These are phyloP conservation scores for Diacarnus erythraeanus DNA, from an alignment of 37 sponge, comb jelly and placozoan species.

Conservation along the genomic window DNA sequence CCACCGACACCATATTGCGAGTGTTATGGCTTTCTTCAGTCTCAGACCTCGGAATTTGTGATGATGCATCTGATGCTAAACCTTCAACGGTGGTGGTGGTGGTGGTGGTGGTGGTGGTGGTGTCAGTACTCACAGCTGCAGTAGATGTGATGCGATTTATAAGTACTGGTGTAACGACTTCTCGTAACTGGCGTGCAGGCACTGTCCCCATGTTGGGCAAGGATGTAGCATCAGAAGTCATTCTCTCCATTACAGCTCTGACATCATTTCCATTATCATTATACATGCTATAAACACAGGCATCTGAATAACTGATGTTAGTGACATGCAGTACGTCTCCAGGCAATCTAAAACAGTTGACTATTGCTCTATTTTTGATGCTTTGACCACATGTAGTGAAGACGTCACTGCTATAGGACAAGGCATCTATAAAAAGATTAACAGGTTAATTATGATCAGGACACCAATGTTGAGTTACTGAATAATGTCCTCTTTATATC, in stretches of 20 bases:
- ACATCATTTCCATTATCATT: neutral
- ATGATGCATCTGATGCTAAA: neutral
- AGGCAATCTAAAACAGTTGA: neutral
- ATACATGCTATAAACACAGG: neutral
- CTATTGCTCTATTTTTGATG: too few species aligned
- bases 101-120: neutral
- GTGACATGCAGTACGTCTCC: neutral
- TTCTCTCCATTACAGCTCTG: neutral
- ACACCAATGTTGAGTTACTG: too few species aligned
- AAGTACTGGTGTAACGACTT: too few species aligned
- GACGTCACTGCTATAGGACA: neutral
- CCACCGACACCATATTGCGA: too few species aligned
- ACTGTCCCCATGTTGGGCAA: neutral
- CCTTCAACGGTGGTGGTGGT: neutral
- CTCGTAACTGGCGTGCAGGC: neutral
- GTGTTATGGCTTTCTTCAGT: too few species aligned
- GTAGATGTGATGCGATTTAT: too few species aligned
- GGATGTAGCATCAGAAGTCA: neutral
- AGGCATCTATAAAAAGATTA: neutral
- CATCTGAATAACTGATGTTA: conserved; percentile 10
- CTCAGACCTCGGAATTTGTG: too few species aligned
- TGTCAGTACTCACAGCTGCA: neutral
- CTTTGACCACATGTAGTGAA: too few species aligned
- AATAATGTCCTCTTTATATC: too few species aligned
- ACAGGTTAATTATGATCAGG: neutral